Evolutionary conservation across 2,888 invertebrate species (phyloP), one percentile per base, ranked within the genome.

Genomic region (Chalcis sispes): DNA sequence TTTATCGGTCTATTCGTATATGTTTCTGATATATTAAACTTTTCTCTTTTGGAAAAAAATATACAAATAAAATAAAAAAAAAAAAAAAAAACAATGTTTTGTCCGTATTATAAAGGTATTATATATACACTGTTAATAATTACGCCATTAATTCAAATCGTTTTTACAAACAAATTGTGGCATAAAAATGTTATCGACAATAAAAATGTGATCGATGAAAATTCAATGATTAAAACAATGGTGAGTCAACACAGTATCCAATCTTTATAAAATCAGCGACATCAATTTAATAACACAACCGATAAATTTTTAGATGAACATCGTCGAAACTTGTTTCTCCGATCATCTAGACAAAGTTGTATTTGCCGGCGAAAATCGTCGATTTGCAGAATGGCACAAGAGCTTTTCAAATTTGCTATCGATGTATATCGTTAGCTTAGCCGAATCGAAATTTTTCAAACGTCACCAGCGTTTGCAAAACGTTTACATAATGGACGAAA

Each of bases 281-380:
- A 61, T 8, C 42, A 25, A 5, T 23, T 10, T 36, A 58, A 18
- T 20, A 36, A 13, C 1, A 27, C 2, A 15, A 4, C 3, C n/a
- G 10, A 15, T 15, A 56, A 7, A 20, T 42, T 52, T 54, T 4
- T 40, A 72, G 71, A 72, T 72, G 42, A 52, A 54, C 20, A 5
- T 72, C 15, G 10, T 64, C 1, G 10, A 18, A 0, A 64, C 15
- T 5, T 72, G 71, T 25, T 64, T 20, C 2, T 15, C 42, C 1
- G 8, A 52, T 2, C 2, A 40, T 1, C 15, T 71, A 23, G 29
- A 72, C 18, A 56, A 40, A 48, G n/a, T 72, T 25, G 56, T 66
- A 2, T 27, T 73, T 23, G 58, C 29, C 4, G 66, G 72, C 1
- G 20, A 20, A 0, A 20, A n/a, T 23, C 1, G 8, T 23, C 20